These are phyloP conservation scores for Lophura swinhoii DNA, from an alignment of 2,797 vertebrate genomes.

Conservation along the genomic window DNA sequence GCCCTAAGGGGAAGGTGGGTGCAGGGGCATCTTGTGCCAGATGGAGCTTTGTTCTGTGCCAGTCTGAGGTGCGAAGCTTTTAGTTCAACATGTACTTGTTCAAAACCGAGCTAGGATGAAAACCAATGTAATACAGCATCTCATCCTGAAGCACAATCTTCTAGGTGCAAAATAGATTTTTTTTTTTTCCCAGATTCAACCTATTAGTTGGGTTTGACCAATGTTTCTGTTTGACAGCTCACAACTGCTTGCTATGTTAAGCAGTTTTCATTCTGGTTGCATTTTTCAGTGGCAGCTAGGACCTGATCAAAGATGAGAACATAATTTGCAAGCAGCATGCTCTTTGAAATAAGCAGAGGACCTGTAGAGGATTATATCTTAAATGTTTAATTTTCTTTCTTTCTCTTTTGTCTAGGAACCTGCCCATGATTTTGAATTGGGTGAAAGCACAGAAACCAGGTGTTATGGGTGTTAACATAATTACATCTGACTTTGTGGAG, in stretches of 20 bases:
- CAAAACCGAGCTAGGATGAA: background rate
- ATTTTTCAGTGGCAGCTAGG: background rate
- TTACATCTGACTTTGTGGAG: constrained; percentile 98
- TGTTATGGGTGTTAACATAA: constrained; percentile 92
- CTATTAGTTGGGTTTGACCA: background rate
- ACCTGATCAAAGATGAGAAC: background rate
- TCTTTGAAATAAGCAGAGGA: background rate
- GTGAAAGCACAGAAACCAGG: constrained; percentile 93
- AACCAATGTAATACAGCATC: background rate
- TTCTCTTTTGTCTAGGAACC: constrained; percentile 84
- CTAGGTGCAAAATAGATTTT: background rate
- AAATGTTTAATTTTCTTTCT: background rate
- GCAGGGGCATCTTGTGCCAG: background rate
- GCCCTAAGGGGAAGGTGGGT: background rate
- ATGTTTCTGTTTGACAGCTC: background rate
- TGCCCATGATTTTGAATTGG: constrained; percentile 95
- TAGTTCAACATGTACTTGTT: fast-evolving
- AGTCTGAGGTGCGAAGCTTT: background rate
- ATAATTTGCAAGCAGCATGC: background rate
- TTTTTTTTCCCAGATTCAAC: background rate
- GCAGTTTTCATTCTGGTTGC: background rate
- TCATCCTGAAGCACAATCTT: background rate
- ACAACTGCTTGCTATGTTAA: fast-evolving
- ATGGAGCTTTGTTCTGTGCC: background rate
- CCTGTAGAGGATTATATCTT: background rate